Base-by-base conservation (phyloP, 1,140 invertebrate genomes). In the Littorina saxatilis region DNA sequence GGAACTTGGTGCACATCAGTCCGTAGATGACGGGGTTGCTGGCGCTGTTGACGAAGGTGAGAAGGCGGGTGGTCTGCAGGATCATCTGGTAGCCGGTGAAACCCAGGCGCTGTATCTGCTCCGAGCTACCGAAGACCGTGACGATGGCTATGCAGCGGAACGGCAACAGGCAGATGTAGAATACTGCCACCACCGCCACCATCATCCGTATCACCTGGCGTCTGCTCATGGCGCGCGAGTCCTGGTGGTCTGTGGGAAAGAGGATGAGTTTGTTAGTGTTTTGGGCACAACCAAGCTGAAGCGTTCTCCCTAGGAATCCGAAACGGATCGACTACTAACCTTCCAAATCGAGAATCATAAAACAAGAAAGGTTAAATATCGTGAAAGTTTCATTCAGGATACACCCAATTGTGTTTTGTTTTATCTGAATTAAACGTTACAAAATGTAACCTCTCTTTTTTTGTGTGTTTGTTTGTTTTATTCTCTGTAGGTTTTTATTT, bases 81-180 rank as follows among this genome's bases (percentile, higher is more conserved):
- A 98, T 93, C 89, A 95, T 96, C 92, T 96, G 97, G 92, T 96
- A 98, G 13, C 94, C 94, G 82, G 96, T 96, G 86, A 96, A 92
- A 32, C 96, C 96, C 84, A 96, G 90, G 23, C 92, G 91, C 83
- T 93, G 89, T 83, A 96, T 91, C 73, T 94, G 94, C 85, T 96
- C 94, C 1, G 94, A 92, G 9, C 96, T 94, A 7, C 95, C 95
- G 29, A 97, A 90, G 3, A 90, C 79, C 15, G 80, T n/a, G 86
- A 86, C 89, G 55, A 98, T 91, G 0, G 96, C 97, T 23, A 98
- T 93, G 3, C 96, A 94, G 63, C 96, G 94, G 89, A 98, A 97
- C 4, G 97, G 97, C 63, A 98, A 91, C 37, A 98, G 93, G 88
- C 97, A 98, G 39, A 98, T 92, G 91, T 98, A 98, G 92, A 98